Base-by-base conservation (phyloP, 2,797 vertebrate genomes). In the Eidolon dupreanum region DNA sequence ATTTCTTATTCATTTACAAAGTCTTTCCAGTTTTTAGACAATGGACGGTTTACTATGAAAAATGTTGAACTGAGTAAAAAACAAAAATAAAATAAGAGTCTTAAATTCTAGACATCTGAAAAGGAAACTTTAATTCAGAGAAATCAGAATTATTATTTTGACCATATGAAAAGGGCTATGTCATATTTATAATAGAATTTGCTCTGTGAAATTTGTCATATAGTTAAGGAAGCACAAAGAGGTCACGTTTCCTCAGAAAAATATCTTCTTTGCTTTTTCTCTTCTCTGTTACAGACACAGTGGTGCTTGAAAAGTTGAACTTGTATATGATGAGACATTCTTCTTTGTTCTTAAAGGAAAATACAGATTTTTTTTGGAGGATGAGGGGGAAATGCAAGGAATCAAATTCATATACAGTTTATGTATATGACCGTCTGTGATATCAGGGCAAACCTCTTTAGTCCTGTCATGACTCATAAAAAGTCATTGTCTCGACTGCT, bases 1-100 rank as follows among this genome's bases (percentile, higher is more conserved):
- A 71, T 73, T 87, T 96, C 33, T 86, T 46, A 73, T 53, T 97
- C 53, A 83, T 65, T 78, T 73, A 38, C 36, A 66, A 88, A 92
- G 16, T 49, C 95, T 92, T 90, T 71, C 31, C 49, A 51, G 28
- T 46, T 85, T 83, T 96, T 71, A 85, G 11, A 75, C 24, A 83
- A 87, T 28, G 28, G 79, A 26, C 6, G 49, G 1, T 81, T 90
- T 71, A 87, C 12, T 68, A 81, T 70, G 75, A 74, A 68, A 91
- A 93, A 33, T 66, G 31, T 1, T 84, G 20, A 78, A 46, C 36
- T 43, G 41, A 15, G 19, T 79, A 89, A 93, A 82, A 61, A 6
- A 53, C 33, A 57, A 84, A 93, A 81, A 28, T 79, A 68, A 95
- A 81, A 57, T 61, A 19, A 59, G 49, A 49, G 6, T 66, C 77